Base-by-base conservation (phyloP, 2,113 vertebrate genomes). In the Rhynchopsitta pachyrhyncha region DNA sequence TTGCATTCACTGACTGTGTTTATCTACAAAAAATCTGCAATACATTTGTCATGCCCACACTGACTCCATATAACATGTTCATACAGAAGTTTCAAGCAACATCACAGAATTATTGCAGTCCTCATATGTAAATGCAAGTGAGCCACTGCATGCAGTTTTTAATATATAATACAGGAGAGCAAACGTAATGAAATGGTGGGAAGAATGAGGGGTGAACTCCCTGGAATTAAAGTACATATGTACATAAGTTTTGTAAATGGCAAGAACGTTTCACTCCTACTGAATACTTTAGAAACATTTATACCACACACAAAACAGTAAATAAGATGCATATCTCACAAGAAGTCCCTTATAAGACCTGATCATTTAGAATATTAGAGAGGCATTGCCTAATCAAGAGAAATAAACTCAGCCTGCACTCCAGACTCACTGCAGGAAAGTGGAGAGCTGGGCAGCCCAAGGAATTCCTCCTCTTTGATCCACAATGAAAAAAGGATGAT, bases 401-500 rank as follows among this genome's bases (percentile, higher is more conserved):
- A 70, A 94, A 85, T 47, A 93, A 86, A 88, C 1, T 5, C 67
- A 87, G 66, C 63, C 55, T 4, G 8, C 33, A 20, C 92, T 81
- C 23, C 31, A 92, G 60, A 81, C 78, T 92, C 60, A 67, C 63
- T 94, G 89, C 42, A 53, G 90, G 52, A 71, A 91, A 94, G 63
- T n/a, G 46, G 35, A 87, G 33, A 90, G 69, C 78, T 93, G 92
- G 88, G 86, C 88, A 91, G 66, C 35, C 44, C 82, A 17, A 6
- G 81, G 76, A 95, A 93, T 84, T 89, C 67, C n/a, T 79, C 67
- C 53, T 91, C 93, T 96, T 96, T 97, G 92, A 96, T 94, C 90
- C 86, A 89, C 73, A 79, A 79, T 47, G 74, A 82, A 79, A 85
- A 82, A 93, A 91, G 83, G 83, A 91, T 91, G 95, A 87, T 80